These are phyloP conservation scores for Amphipoea lucens DNA, from an alignment of 2,888 invertebrate species.

Conservation along the genomic window DNA sequence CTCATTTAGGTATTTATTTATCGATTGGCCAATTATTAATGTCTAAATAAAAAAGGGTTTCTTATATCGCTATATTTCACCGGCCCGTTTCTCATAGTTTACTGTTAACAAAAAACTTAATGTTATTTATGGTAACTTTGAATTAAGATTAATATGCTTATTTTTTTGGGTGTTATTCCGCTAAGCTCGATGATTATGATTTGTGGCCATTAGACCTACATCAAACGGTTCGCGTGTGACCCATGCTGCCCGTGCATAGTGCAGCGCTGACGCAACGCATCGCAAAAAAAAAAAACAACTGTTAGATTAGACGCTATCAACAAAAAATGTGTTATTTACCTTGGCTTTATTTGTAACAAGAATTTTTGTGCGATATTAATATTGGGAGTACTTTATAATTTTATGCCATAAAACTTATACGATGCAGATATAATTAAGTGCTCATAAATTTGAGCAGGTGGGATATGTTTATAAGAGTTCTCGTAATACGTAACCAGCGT, in stretches of 20 bases:
- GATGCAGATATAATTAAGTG: slow-evolving; percentile 61
- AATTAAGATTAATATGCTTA: slow-evolving; percentile 85
- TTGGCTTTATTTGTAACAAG: slow-evolving; percentile 62
- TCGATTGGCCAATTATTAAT: slow-evolving; percentile 78
- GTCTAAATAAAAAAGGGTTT: slow-evolving; percentile 75
- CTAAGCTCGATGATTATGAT: slow-evolving; percentile 79
- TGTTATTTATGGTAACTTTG: slow-evolving; percentile 80
- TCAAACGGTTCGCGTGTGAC: slow-evolving; percentile 84
- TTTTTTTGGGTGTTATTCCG: slow-evolving; percentile 76
- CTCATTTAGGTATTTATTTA: slow-evolving; percentile 80
- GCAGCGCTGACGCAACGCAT: slow-evolving; percentile 73
- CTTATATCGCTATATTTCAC: slow-evolving; percentile 79
- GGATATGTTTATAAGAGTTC: slow-evolving; percentile 47
- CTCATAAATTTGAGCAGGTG: slow-evolving; percentile 57
- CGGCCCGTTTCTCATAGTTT: slow-evolving; percentile 76
- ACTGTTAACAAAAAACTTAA: slow-evolving; percentile 70
- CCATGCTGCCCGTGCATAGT: slow-evolving; percentile 76
- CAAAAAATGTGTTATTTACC: slow-evolving; percentile 69
- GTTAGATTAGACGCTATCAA: slow-evolving; percentile 64
- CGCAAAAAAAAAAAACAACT: slow-evolving; percentile 58
- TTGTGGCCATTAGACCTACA: slow-evolving; percentile 85
- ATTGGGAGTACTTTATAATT: slow-evolving; percentile 62
- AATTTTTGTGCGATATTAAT: slow-evolving; percentile 57
- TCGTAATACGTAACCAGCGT: slow-evolving; percentile 53
- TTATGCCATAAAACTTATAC: slow-evolving; percentile 62